Evolutionary conservation across 2,888 invertebrate genomes (phyloP).

Genomic region (Pollenia griseotomentosa): DNA sequence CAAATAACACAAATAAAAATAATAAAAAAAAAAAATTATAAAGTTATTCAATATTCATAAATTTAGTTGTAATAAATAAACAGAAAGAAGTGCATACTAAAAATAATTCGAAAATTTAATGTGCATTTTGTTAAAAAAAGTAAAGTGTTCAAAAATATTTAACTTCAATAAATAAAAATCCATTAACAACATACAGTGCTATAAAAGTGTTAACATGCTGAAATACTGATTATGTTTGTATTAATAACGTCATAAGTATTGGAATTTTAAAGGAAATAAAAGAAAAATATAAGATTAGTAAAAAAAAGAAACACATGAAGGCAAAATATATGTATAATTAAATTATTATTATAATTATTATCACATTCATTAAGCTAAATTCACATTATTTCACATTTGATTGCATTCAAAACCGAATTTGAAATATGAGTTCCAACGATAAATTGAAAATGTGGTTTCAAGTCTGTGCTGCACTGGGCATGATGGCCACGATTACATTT

Average conservation of each 20-base stretch:
- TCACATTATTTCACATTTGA: neutral
- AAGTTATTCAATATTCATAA: conserved; percentile 40
- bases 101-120: conserved; percentile 17
- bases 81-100: conserved; percentile 19
- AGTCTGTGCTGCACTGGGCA: conserved; percentile 58
- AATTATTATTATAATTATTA: neutral
- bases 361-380: neutral
- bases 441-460: conserved; percentile 72
- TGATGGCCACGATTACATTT: conserved; percentile 55
- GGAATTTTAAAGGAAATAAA: conserved; percentile 20
- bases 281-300: neutral
- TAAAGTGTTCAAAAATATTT: conserved; percentile 21
- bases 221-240: conserved; percentile 1
- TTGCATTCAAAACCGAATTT: conserved; percentile 18
- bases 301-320: conserved; percentile 7
- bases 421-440: conserved; percentile 33
- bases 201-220: conserved; percentile 32
- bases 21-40: conserved; percentile 23
- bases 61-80: conserved; percentile 6
- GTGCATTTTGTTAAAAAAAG: conserved; percentile 30
- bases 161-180: neutral
- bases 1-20: conserved; percentile 17
- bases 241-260: neutral
- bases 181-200: neutral
- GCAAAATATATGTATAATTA: neutral